Evolutionary conservation across 2,888 invertebrate species (phyloP).

Genomic region (Lydus trimaculatus): DNA sequence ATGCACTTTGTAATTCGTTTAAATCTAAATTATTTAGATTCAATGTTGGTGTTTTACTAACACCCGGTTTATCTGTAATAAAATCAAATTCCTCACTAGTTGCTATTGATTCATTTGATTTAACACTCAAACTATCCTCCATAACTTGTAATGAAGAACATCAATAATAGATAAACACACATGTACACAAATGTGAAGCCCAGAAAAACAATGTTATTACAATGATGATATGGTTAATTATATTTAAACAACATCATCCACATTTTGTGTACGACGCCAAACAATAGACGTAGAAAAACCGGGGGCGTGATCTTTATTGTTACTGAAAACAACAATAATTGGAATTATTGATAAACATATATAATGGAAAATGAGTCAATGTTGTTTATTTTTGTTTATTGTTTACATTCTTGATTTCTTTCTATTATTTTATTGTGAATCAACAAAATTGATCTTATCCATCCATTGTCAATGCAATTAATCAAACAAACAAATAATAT

Average conservation of each 20-base stretch:
- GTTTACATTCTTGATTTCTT: not conserved
- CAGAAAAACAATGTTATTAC: not conserved
- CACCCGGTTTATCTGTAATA: constrained; percentile 65
- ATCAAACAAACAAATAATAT: too few relatives aligned
- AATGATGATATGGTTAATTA: not conserved
- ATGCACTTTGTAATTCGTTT: constrained; percentile 68
- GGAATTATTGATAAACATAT: not conserved
- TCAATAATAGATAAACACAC: not conserved
- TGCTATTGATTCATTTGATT: constrained; percentile 74
- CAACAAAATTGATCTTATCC: too few relatives aligned
- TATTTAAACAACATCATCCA: not conserved
- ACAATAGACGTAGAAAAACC: not conserved
- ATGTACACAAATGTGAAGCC: not conserved
- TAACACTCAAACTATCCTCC: constrained; percentile 73
- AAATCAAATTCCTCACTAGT: constrained; percentile 77
- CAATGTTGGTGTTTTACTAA: constrained; percentile 64
- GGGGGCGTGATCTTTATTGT: not conserved
- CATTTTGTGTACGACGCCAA: not conserved
- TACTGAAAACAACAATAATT: not conserved
- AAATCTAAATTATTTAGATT: constrained; percentile 70
- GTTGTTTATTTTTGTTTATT: not conserved
- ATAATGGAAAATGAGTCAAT: not conserved
- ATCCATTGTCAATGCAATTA: too few relatives aligned
- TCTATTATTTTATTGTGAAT: not conserved
- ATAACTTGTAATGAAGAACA: constrained; percentile 56